These are phyloP conservation scores for Myotis davidii DNA, from an alignment of 2,113 vertebrate genomes.

Conservation along the genomic window DNA sequence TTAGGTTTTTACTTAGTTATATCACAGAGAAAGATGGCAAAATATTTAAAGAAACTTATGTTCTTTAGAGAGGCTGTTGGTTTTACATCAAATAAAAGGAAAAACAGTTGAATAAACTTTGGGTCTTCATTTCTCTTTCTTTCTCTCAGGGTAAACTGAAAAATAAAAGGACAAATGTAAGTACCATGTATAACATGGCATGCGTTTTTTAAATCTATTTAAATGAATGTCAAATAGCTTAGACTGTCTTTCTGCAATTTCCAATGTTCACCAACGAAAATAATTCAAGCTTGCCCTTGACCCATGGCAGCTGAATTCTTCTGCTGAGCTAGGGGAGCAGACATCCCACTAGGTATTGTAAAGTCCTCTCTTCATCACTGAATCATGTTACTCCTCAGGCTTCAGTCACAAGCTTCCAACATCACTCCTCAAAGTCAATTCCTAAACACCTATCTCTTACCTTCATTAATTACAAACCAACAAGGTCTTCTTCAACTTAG, in stretches of 20 bases:
- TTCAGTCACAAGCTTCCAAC: not conserved
- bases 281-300: not conserved
- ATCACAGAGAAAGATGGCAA: conserved; percentile 42
- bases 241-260: not conserved
- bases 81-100: conserved; percentile 52
- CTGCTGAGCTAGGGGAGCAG: not conserved
- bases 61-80: conserved; percentile 2
- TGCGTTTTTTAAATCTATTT: not conserved
- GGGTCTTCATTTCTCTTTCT: conserved; percentile 20
- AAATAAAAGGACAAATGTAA: conserved; percentile 40
- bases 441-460: not conserved
- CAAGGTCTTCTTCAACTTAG: not conserved
- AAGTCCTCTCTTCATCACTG: not conserved
- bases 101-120: conserved; percentile 49
- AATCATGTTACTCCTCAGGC: not conserved
- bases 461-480: not conserved
- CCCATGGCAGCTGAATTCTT: not conserved
- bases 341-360: not conserved
- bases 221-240: not conserved
- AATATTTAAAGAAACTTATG: conserved; percentile 51
- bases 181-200: not conserved
- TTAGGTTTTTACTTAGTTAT: conserved; percentile 54
- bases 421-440: not conserved
- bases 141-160: conserved; percentile 40
- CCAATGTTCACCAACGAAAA: not conserved